Evolutionary conservation across 2,797 vertebrate species (phyloP), one percentile per base, ranked within the genome.

Genomic region (Pithecia hirsuta): DNA sequence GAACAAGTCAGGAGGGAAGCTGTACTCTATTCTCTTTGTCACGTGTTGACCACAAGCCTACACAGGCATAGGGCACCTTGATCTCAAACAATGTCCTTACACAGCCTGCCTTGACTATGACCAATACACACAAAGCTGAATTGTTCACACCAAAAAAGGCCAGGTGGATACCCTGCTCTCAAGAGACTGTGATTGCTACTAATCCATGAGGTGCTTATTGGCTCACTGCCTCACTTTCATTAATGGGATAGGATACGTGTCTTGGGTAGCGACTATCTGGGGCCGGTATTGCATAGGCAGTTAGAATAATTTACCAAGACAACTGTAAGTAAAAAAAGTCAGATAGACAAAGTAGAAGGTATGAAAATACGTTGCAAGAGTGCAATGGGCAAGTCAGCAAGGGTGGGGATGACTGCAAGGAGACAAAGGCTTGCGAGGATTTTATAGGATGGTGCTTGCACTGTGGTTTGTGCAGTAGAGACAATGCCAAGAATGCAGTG

Each of bases 101-200:
- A 76, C 55, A 46, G 50, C 48, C 93, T 0, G 57, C 64, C n/a
- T 26, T 28, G 4, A n/a, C 17, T 19, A 36, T 46, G 41, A 91
- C 94, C 59, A 39, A n/a, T 0, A 20, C 39, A 67, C 95, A 95
- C 86, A 96, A 87, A 92, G 95, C 87, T 55, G 74, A 14, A 33
- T 13, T 90, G 85, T 87, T 83, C 41, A 10, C 15, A 15, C 74
- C 41, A 28, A 76, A 96, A 74, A 76, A 92, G 76, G 89, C 36
- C 95, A 96, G 46, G 64, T 46, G 59, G 55, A 57, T 39, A n/a
- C 52, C 19, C 41, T 22, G n/a, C 61, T 50, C 96, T 95, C 90
- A 64, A 79, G 78, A 83, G 88, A 97, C 93, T 5, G 41, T 30
- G 28, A 57, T 30, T 15, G 80, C 83, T 86, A 10, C 57, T 33